phyloP scores from a whole-genome alignment of 2,888 invertebrate genomes.

The Sphaerophoria rueppellii region DNA sequence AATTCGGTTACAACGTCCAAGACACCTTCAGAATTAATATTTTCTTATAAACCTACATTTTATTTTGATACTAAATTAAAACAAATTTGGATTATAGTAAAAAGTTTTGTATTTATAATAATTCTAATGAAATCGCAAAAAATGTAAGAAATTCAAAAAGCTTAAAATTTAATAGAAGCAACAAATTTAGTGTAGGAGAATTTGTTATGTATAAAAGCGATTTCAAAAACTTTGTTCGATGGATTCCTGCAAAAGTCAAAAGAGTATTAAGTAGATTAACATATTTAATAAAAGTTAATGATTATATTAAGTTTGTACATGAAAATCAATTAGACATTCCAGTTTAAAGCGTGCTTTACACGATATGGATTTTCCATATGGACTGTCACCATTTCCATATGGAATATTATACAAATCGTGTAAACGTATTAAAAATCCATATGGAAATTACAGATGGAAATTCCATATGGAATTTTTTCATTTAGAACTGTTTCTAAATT shows the following conservation, averaged over 20 bases:
- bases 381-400: too few relatives aligned
- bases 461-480: too few relatives aligned
- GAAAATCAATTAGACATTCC: conserved; percentile 26
- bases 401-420: too few relatives aligned
- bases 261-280: conserved; percentile 12
- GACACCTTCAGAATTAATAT: conserved; percentile 29
- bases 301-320: conserved; percentile 28
- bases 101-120: background rate
- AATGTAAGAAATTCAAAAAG: background rate
- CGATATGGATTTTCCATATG: too few relatives aligned
- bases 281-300: conserved; percentile 17
- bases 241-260: conserved; percentile 8
- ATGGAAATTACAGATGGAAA: too few relatives aligned
- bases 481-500: too few relatives aligned
- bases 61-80: conserved; percentile 11
- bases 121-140: background rate
- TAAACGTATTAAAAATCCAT: too few relatives aligned
- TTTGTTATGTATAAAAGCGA: background rate
- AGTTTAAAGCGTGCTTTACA: too few relatives aligned
- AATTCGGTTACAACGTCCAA: background rate
- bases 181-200: conserved; percentile 1
- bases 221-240: background rate
- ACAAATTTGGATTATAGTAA: conserved; percentile 2
- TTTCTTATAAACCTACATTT: conserved; percentile 26
- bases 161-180: background rate